These are phyloP conservation scores for Patella caerulea DNA, from an alignment of 2,888 invertebrate species.

Conservation along the genomic window DNA sequence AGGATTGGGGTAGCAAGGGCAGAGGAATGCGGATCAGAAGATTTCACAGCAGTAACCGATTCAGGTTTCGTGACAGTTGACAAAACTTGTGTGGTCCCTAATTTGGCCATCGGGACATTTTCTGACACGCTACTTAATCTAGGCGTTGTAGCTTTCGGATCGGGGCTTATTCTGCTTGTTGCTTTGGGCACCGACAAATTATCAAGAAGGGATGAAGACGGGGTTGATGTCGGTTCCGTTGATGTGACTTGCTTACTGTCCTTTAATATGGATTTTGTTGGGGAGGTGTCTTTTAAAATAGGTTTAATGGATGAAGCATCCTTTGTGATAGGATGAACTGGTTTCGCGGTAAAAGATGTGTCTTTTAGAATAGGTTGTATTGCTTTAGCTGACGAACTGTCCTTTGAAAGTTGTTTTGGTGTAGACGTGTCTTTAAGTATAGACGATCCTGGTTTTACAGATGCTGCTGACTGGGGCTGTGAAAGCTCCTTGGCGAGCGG, in stretches of 20 bases:
- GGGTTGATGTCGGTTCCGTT: background rate
- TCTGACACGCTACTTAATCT: background rate
- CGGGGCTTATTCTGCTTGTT: conserved; percentile 10
- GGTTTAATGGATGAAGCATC: background rate
- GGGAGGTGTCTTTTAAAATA: background rate
- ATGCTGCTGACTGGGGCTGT: background rate
- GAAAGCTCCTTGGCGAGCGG: background rate
- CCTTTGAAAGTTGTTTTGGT: too few species aligned
- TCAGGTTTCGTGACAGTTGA: conserved; percentile 2
- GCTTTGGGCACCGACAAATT: background rate
- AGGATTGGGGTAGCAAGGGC: background rate
- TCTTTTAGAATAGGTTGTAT: too few species aligned
- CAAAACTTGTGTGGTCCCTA: background rate
- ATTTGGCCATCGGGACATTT: background rate
- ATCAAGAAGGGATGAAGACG: too few species aligned
- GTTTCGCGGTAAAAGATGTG: background rate
- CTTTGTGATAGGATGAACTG: background rate
- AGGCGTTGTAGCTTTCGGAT: conserved; percentile 12
- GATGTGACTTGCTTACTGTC: background rate
- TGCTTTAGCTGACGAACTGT: too few species aligned
- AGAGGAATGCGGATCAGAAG: conserved; percentile 12
- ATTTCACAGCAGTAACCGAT: background rate
- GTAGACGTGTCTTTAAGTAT: background rate
- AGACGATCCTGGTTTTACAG: background rate
- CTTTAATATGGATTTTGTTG: too few species aligned